A percentile compares a stretch with the other conserved stretches of the same genome.
phyloP scores from a whole-genome alignment of 2,797 vertebrate species.

The Melopsittacus undulatus region DNA sequence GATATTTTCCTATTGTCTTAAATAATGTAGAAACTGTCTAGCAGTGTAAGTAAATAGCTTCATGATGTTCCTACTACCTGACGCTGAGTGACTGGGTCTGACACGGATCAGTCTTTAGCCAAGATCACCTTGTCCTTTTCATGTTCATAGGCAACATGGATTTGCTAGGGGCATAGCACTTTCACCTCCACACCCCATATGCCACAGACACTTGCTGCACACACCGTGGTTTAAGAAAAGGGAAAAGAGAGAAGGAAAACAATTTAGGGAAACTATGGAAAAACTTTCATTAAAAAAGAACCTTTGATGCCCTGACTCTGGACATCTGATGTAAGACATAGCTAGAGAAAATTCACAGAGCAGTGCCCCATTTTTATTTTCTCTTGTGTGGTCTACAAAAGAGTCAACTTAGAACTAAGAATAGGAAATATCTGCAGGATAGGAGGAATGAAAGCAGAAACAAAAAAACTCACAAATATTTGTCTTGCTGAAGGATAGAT shows the following conservation, averaged over 20 bases:
- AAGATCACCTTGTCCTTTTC: not conserved
- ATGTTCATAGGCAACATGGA: not conserved
- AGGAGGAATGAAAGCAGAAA: not conserved
- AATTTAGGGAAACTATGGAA: not conserved
- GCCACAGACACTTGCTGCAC: not conserved
- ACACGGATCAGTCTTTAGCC: not conserved
- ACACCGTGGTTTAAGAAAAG: not conserved
- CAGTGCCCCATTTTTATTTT: not conserved
- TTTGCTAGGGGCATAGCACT: not conserved
- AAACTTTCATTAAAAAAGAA: not conserved
- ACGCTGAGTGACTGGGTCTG: not conserved
- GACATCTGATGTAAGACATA: not conserved
- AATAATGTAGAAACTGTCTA: not conserved
- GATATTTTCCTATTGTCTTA: not conserved
- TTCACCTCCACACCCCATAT: not conserved
- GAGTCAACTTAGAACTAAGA: not conserved
- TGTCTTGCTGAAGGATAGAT: not conserved
- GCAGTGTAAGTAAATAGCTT: not conserved
- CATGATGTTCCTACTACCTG: accelerated
- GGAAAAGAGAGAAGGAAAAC: not conserved
- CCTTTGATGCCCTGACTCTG: not conserved
- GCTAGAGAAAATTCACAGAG: not conserved
- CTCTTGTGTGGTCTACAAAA: not conserved
- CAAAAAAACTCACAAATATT: not conserved
- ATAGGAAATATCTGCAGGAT: not conserved